Evolutionary conservation across 35 echinoderm and acorn worm species (phyloP).

Genomic region (Anneissia japonica): DNA sequence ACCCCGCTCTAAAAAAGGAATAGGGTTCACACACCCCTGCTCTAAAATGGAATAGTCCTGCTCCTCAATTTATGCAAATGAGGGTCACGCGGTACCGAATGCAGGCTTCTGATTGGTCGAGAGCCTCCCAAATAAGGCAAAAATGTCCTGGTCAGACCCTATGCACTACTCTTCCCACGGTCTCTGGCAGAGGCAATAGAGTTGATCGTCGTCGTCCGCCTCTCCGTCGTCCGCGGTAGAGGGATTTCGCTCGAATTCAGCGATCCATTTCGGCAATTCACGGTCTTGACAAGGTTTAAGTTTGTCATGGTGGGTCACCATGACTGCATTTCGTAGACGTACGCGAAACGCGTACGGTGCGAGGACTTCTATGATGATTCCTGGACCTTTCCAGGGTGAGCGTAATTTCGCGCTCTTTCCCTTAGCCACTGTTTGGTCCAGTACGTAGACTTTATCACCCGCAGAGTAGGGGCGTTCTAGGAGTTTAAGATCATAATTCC

Average conservation of each 20-base stretch:
- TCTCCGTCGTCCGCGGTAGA: neutral
- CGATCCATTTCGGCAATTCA: neutral
- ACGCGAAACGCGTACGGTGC: constrained; percentile 31
- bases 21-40: no score
- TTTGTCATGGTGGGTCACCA: constrained; percentile 33
- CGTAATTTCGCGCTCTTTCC: constrained; percentile 27
- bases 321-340: neutral
- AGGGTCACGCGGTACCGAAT: no score
- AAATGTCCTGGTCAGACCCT: no score
- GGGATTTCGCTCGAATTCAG: neutral
- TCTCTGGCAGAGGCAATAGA: neutral
- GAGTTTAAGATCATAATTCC: constrained; percentile 17
- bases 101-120: no score
- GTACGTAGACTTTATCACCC: constrained; percentile 31
- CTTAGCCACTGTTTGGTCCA: constrained; percentile 6
- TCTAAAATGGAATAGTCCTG: no score
- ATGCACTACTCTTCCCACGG: no score
- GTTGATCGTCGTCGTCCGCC: neutral
- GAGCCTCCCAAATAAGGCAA: no score
- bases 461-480: neutral
- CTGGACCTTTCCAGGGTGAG: constrained; percentile 42
- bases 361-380: constrained; percentile 5
- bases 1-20: no score
- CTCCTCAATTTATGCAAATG: no score
- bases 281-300: constrained; percentile 1